Conservation (phyloP, 1,140 invertebrate species). For the Antheraea mylitta region DNA sequence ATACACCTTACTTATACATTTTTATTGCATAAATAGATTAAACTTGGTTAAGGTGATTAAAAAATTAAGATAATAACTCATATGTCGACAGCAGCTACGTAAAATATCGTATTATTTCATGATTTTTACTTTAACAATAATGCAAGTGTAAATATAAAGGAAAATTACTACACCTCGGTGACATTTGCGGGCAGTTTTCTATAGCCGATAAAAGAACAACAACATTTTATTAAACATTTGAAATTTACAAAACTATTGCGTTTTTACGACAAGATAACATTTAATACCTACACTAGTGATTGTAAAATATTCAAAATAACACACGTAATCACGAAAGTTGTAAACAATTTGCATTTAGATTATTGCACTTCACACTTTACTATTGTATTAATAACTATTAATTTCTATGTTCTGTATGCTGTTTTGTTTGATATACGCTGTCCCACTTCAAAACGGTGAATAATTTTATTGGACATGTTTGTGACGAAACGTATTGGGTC, state of each 20-base stretch:
- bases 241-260: neutral
- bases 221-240: neutral
- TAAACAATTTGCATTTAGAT: neutral
- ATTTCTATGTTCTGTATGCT: too few relatives aligned
- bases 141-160: too few relatives aligned
- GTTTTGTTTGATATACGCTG: too few relatives aligned
- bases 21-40: too few relatives aligned
- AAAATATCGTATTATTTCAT: neutral
- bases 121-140: neutral
- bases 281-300: neutral
- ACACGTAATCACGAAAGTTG: too few relatives aligned
- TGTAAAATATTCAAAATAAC: neutral
- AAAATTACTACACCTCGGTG: neutral
- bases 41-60: too few relatives aligned
- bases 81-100: too few relatives aligned
- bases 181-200: neutral
- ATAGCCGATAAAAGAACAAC: neutral
- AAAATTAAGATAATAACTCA: too few relatives aligned
- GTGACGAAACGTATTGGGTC: too few relatives aligned
- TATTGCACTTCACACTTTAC: neutral
- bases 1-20: too few relatives aligned
- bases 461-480: too few relatives aligned
- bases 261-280: slow-evolving; percentile 11
- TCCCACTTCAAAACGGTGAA: too few relatives aligned
- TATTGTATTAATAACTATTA: neutral